Base-by-base conservation (phyloP, 2,888 invertebrate species). In the Sussaba pulchella region DNA sequence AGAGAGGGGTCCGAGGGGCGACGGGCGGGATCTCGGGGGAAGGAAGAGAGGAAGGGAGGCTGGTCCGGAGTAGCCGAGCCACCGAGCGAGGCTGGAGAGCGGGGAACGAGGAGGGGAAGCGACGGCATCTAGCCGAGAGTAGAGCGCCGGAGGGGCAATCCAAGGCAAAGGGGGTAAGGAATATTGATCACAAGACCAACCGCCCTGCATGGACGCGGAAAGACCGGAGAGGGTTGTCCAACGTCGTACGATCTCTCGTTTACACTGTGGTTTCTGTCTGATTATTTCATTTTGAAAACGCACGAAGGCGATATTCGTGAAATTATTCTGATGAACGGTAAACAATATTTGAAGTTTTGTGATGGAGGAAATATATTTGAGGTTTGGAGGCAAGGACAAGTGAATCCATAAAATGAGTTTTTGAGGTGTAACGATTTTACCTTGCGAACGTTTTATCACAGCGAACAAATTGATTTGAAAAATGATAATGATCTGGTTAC, bases 91-190 rank as follows among this genome's bases (percentile, higher is more conserved):
- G 45, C 86, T 84, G 77, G 82, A 41, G 69, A 84, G 79, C 83
- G 17, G 45, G 78, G 47, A 57, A 26, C 59, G 66, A 57, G 47
- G 76, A 52, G 63, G 50, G 74, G 69, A 50, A 71, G 64, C 39
- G 74, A 26, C 41, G 57, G 52, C 24, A 61, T 75, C 64, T 31
- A 64, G 45, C 45, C 45, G 71, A 69, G 80, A 50, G 64, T 59
- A 79, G 84, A 83, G 83, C 81, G 85, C 86, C 88, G 87, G 88
- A 89, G 89, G 89, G 90, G 89, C 86, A 87, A 88, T 88, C 87
- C 88, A 91, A 91, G 90, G 89, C 89, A 89, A 91, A 91, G 91
- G 91, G 92, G 91, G 90, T 91, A 92, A 92, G 92, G 92, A 92
- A 92, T 92, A 92, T 92, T 92, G 92, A 92, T 92, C 92, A 91